Evolutionary conservation across 2,113 vertebrate genomes (phyloP).

Genomic region (Hymenochirus boettgeri): DNA sequence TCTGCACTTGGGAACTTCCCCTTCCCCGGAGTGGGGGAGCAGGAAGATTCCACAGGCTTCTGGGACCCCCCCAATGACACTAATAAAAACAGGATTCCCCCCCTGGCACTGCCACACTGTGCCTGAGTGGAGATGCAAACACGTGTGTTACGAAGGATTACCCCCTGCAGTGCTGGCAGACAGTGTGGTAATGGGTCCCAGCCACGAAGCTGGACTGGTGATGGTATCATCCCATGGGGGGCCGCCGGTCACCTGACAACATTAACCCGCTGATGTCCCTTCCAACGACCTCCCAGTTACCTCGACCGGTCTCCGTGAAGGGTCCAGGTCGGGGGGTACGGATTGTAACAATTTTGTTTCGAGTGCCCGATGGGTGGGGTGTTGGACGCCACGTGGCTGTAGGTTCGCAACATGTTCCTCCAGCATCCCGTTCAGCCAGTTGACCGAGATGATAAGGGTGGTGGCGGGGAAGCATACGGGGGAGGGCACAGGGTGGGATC

Average conservation of each 20-base stretch:
- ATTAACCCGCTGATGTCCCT: no score
- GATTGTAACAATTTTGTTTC: no score
- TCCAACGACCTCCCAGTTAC: no score
- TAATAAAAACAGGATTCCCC: no score
- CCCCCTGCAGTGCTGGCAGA: not conserved
- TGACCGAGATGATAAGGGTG: conserved; percentile 83
- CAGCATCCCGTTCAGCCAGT: conserved; percentile 98
- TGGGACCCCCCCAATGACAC: no score
- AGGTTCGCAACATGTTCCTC: conserved; percentile 99
- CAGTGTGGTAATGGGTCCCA: no score
- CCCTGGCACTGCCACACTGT: conserved; percentile 44
- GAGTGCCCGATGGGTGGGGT: conserved; percentile 72
- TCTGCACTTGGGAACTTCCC: not conserved
- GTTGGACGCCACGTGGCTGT: conserved; percentile 97
- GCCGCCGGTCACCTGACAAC: no score
- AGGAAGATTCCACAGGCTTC: no score
- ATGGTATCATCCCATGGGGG: no score
- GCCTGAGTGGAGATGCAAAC: conserved; percentile 37
- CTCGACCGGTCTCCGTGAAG: no score
- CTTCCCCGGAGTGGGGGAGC: not conserved
- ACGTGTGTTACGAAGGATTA: conserved; percentile 58
- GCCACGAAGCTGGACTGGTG: no score
- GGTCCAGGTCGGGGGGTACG: no score
- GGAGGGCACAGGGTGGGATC: conserved; percentile 63
- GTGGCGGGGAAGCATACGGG: conserved; percentile 79